Base-by-base conservation (phyloP, 1,140 invertebrate species). In the Drosophila obscura region DNA sequence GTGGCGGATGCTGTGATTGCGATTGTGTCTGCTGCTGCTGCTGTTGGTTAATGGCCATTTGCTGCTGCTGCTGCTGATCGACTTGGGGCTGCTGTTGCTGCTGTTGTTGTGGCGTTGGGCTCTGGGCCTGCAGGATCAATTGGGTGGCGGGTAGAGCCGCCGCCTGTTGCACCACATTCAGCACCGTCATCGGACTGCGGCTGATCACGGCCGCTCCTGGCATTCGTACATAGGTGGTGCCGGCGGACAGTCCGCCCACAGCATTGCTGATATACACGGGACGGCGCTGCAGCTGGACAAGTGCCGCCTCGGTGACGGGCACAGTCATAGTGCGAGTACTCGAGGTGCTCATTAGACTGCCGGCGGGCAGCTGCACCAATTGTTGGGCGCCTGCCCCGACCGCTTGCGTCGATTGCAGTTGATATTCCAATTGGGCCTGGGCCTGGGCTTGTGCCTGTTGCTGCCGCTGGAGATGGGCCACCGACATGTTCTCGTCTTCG, bases 251-350 rank as follows among this genome's bases (percentile, higher is more conserved):
- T 1, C 75, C 79, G 26, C 80, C 81, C 35, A 91, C 69, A 9
- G 90, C 77, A 65, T 91, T 91, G 72, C 90, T 91, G 0, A 91
- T 91, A 55, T 91, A 91, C 3, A 91, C 90, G 0, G 90, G 90
- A 11, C 90, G 90, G 4, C 90, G 80, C n/a, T 91, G 90, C 31
- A 91, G 61, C 62, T 91, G 90, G 16, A 83, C 90, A 11, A 91
- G 58, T 4, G 90, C 89, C 4, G 78, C 52, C 48, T 90, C 90
- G n/a, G 90, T 88, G 11, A 91, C 90, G 6, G 90, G 90, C 19
- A 91, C 90, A 0, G 82, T 57, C 53, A 91, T 41, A 1, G 82
- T 69, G 39, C 83, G 90, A n/a, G 81, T 77, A 9, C 69, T 76
- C 39, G 80, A 72, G 49, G 82, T 88, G 63, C 85, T 88, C n/a